A percentile compares a stretch with the other conserved stretches of the same genome.
Evolutionary conservation across 2,113 vertebrate genomes (phyloP).

Genomic region (Chamaetylas fuelleborni): DNA sequence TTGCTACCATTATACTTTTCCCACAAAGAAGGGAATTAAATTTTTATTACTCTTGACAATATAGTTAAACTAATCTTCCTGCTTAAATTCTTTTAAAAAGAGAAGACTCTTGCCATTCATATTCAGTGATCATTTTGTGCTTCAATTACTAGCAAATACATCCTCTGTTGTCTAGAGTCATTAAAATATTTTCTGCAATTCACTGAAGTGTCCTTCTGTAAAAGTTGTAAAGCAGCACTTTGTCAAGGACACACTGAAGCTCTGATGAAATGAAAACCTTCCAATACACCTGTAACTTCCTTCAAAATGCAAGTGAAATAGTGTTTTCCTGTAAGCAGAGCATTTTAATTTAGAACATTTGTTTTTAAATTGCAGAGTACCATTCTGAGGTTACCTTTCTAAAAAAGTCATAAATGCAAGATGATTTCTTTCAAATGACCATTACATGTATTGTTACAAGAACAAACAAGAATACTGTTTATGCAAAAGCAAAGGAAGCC

Average conservation of each 20-base stretch:
- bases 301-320: conserved; percentile 1
- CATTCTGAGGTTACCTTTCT: not conserved
- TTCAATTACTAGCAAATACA: not conserved
- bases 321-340: not conserved
- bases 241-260: not conserved
- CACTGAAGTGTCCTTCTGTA: not conserved
- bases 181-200: conserved; percentile 1
- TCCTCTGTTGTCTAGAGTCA: not conserved
- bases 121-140: not conserved
- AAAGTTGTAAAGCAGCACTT: not conserved
- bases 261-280: conserved; percentile 1
- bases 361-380: not conserved
- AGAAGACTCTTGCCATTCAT: not conserved
- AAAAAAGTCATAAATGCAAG: not conserved
- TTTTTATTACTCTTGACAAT: not conserved
- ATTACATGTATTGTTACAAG: not conserved
- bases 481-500: not conserved
- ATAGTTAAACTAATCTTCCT: not conserved
- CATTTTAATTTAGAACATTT: not conserved
- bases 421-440: not conserved
- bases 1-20: not conserved
- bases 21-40: not conserved
- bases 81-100: not conserved
- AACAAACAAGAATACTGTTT: not conserved
- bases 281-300: not conserved